A percentile compares a stretch with the other conserved stretches of the same genome.
phyloP scores from a whole-genome alignment of 2,113 vertebrate genomes.

The Ailurus styani region DNA sequence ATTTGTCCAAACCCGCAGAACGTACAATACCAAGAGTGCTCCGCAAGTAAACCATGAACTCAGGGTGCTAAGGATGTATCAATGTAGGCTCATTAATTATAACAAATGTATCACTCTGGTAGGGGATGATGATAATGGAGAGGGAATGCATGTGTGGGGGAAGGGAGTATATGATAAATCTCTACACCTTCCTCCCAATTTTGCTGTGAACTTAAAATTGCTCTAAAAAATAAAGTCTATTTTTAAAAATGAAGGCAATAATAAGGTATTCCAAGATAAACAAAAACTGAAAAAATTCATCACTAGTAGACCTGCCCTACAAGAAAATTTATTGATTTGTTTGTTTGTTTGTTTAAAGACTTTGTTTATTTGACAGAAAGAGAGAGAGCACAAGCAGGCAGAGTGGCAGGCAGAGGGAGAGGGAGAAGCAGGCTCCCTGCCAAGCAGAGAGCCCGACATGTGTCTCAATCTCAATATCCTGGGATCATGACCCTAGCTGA shows the following conservation, averaged over 20 bases:
- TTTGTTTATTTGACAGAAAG: too few species aligned
- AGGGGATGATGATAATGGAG: neutral
- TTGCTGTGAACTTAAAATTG: neutral
- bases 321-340: too few species aligned
- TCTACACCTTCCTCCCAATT: neutral
- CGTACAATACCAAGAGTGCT: neutral
- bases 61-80: neutral
- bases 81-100: neutral
- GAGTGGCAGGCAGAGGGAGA: too few species aligned
- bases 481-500: too few species aligned
- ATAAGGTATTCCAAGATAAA: neutral
- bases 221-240: neutral
- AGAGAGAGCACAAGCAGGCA: too few species aligned
- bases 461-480: too few species aligned
- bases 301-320: too few species aligned
- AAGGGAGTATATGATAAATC: neutral
- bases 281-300: too few species aligned
- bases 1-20: neutral
- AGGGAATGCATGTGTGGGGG: neutral
- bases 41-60: neutral
- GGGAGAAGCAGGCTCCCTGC: too few species aligned
- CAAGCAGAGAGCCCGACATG: too few species aligned
- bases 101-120: neutral
- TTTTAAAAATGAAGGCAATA: neutral
- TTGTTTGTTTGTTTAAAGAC: too few species aligned